A percentile compares a stretch with the other conserved stretches of the same genome.
phyloP scores from a whole-genome alignment of 1,140 invertebrate species.

The Calliopsis andreniformis region DNA sequence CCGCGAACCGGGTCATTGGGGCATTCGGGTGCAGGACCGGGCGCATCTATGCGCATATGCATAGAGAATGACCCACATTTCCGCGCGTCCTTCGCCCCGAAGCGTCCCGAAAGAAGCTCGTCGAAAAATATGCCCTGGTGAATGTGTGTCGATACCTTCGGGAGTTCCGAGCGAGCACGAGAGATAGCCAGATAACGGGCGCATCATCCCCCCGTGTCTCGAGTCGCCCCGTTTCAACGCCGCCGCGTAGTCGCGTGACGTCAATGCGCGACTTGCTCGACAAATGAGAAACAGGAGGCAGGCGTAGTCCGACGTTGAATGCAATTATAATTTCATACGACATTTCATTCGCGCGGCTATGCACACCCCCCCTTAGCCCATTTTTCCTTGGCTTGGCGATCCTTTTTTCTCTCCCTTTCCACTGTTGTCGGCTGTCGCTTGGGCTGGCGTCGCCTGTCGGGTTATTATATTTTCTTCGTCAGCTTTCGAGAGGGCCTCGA shows the following conservation, averaged over 20 bases:
- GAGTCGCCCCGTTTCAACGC: background rate
- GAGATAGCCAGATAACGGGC: background rate
- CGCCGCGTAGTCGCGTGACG: constrained; percentile 20
- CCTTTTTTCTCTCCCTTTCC: background rate
- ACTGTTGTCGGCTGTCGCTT: background rate
- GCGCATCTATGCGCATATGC: constrained; percentile 61
- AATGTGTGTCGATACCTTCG: constrained; percentile 42
- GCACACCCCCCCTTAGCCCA: no score
- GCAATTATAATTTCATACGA: constrained; percentile 43
- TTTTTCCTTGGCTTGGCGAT: no score
- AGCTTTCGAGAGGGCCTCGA: no score
- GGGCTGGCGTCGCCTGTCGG: background rate
- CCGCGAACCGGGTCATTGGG: constrained; percentile 74
- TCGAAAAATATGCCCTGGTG: constrained; percentile 31
- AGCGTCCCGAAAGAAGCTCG: constrained; percentile 45
- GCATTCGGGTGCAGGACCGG: constrained; percentile 65
- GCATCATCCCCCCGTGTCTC: background rate
- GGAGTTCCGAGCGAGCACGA: background rate
- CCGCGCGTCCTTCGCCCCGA: constrained; percentile 50
- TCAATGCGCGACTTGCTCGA: constrained; percentile 44
- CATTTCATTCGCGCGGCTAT: constrained; percentile 1
- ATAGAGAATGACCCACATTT: constrained; percentile 58
- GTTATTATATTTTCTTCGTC: constrained; percentile 14
- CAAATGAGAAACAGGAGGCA: constrained; percentile 30
- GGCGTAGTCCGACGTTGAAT: constrained; percentile 11